These are phyloP conservation scores for Athalia rosae DNA, from an alignment of 2,888 invertebrate species.

Conservation along the genomic window DNA sequence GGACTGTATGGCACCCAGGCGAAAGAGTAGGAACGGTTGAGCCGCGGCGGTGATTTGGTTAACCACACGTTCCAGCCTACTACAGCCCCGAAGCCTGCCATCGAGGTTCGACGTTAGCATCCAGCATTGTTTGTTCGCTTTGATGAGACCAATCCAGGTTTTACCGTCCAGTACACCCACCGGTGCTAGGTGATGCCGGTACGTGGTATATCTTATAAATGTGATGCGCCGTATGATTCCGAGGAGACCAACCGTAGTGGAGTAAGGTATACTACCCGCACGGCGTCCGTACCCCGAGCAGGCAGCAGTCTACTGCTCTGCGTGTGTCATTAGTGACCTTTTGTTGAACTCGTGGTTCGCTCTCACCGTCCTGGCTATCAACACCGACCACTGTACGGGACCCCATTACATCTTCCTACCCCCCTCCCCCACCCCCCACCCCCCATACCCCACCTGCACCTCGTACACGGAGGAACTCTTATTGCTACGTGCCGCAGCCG, in stretches of 20 bases:
- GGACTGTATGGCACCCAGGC: constrained; percentile 42
- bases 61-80: constrained; percentile 68
- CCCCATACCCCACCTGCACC: constrained; percentile 15
- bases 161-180: constrained; percentile 53
- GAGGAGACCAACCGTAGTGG: too few species aligned
- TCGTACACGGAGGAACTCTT: too few species aligned
- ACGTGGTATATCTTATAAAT: constrained; percentile 51
- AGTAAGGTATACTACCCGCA: neutral
- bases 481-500: constrained; percentile 30
- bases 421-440: constrained; percentile 18
- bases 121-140: constrained; percentile 72
- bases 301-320: constrained; percentile 53
- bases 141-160: constrained; percentile 73
- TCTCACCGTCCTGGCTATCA: constrained; percentile 66
- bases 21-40: constrained; percentile 32
- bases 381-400: constrained; percentile 64
- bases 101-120: constrained; percentile 69
- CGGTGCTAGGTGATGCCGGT: constrained; percentile 54
- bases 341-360: constrained; percentile 66
- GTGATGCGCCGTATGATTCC: constrained; percentile 47
- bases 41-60: constrained; percentile 67
- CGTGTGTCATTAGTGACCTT: constrained; percentile 72
- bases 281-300: constrained; percentile 46
- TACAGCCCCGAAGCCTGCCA: constrained; percentile 43
- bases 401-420: constrained; percentile 56